These are phyloP conservation scores for Drosophila heteroneura DNA, from an alignment of 2,888 invertebrate genomes.

Conservation along the genomic window DNA sequence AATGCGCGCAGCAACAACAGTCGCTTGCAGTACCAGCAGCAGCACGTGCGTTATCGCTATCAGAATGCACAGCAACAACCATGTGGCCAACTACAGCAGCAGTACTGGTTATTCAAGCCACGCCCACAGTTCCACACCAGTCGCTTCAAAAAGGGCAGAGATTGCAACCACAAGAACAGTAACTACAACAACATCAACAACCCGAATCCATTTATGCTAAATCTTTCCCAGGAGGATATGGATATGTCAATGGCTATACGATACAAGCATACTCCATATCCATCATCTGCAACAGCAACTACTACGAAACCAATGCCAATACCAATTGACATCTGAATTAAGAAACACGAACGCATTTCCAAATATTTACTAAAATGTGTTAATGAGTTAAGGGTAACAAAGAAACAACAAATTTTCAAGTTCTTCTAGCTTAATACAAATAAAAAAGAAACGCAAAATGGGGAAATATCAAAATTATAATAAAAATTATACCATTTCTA, in stretches of 20 bases:
- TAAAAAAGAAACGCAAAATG: no score
- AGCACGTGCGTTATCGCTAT: neutral
- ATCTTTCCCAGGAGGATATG: slow-evolving; percentile 40
- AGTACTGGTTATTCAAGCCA: slow-evolving; percentile 16
- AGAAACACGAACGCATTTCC: no score
- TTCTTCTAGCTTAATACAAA: no score
- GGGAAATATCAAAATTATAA: no score
- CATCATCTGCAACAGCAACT: neutral
- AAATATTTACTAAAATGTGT: no score
- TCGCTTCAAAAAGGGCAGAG: slow-evolving; percentile 25
- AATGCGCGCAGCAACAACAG: neutral
- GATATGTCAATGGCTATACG: slow-evolving; percentile 47
- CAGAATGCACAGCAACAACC: slow-evolving; percentile 6
- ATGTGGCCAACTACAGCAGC: slow-evolving; percentile 1
- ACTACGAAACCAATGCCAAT: neutral
- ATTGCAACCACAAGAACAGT: slow-evolving; percentile 1
- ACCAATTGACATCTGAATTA: slow-evolving; percentile 6
- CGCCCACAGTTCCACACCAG: slow-evolving; percentile 19
- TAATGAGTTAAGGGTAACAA: no score
- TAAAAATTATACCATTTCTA: no score
- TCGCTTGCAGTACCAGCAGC: slow-evolving; percentile 12
- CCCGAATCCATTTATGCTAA: slow-evolving; percentile 10
- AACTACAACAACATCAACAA: slow-evolving; percentile 1
- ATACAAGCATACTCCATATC: slow-evolving; percentile 18
- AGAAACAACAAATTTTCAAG: no score